Conservation (phyloP, 2,113 vertebrate species). For the Spea multiplicata region DNA sequence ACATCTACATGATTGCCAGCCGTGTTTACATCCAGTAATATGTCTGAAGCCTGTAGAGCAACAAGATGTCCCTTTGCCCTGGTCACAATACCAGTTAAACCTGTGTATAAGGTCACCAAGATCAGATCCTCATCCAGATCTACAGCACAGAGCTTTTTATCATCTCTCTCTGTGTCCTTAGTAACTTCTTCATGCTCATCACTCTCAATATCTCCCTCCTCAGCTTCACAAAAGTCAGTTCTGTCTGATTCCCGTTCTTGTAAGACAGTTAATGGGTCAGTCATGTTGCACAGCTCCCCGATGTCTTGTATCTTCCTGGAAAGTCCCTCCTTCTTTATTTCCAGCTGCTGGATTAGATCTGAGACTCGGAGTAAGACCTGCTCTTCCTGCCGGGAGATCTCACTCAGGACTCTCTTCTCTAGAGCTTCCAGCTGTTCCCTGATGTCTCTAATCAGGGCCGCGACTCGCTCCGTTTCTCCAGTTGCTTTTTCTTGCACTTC, state of each 20-base stretch:
- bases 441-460: background rate
- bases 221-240: background rate
- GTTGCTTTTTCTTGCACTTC: background rate
- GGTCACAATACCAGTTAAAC: background rate
- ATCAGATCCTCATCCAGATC: conserved; percentile 6
- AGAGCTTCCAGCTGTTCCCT: background rate
- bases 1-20: too few relatives aligned
- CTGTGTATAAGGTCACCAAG: background rate
- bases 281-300: background rate
- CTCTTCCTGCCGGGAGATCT: background rate
- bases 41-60: background rate
- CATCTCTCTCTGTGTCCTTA: background rate
- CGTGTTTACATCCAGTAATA: background rate
- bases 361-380: background rate
- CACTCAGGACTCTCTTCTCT: background rate
- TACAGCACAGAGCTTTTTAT: background rate
- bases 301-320: background rate
- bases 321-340: background rate
- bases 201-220: background rate
- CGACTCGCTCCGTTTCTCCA: background rate
- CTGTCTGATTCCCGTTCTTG: background rate
- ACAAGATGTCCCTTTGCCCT: background rate
- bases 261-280: background rate
- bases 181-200: background rate
- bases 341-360: background rate